A percentile compares a stretch with the other conserved stretches of the same genome.
Evolutionary conservation across 1,140 invertebrate genomes (phyloP).

Genomic region (Ooceraea biroi): DNA sequence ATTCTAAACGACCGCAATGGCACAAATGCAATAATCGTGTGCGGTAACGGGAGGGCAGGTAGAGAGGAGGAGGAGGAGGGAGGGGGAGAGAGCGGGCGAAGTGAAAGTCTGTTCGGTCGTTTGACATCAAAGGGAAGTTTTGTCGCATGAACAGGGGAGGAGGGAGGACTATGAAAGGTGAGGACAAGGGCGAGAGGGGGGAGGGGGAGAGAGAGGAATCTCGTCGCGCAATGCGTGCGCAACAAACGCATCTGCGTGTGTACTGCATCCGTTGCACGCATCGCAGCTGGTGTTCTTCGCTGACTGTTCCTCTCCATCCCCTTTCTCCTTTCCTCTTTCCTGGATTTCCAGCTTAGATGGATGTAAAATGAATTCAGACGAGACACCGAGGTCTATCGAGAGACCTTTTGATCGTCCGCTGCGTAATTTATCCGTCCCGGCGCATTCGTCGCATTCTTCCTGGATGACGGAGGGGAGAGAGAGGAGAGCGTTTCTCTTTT

Average conservation of each 20-base stretch:
- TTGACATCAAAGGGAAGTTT: conserved; percentile 78
- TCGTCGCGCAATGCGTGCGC: conserved; percentile 55
- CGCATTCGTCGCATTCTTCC: conserved; percentile 45
- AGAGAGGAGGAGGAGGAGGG: conserved; percentile 11
- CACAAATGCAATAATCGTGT: conserved; percentile 59
- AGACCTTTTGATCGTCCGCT: conserved; percentile 48
- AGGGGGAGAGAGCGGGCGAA: not conserved
- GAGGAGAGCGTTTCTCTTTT: conserved; percentile 2
- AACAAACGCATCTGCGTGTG: conserved; percentile 20
- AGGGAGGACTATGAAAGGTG: conserved; percentile 35
- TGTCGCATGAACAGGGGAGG: conserved; percentile 54
- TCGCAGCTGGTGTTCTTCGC: not conserved
- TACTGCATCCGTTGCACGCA: not conserved
- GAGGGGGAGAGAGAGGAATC: not conserved
- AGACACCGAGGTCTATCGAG: conserved; percentile 28
- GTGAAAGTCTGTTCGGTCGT: conserved; percentile 57
- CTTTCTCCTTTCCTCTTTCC: not conserved
- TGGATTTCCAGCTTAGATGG: not conserved
- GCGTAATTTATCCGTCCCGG: conserved; percentile 47
- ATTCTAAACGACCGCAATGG: conserved; percentile 64
- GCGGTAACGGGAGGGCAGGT: conserved; percentile 16
- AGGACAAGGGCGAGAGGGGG: not conserved
- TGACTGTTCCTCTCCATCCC: not conserved
- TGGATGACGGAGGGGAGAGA: not conserved
- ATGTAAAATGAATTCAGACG: conserved; percentile 38